A percentile compares a stretch with the other conserved stretches of the same genome.
phyloP scores from a whole-genome alignment of 2,113 vertebrate species.

The Ochotona princeps region DNA sequence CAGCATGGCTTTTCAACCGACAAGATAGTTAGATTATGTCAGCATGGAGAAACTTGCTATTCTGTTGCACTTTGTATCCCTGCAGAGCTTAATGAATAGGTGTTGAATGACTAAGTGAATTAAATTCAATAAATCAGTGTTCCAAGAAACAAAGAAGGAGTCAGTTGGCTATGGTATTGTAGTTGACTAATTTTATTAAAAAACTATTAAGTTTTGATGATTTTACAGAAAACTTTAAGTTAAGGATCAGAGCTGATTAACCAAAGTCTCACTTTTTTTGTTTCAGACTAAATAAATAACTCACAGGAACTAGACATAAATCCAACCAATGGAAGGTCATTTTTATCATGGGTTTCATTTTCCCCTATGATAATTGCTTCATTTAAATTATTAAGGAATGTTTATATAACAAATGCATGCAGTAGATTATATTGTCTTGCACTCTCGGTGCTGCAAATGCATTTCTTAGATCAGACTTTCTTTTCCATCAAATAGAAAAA shows the following conservation, averaged over 20 bases:
- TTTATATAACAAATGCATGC: not conserved
- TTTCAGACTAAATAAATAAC: not conserved
- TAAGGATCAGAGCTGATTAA: not conserved
- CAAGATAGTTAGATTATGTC: not conserved
- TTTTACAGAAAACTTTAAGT: not conserved
- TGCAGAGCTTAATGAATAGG: slow-evolving; percentile 15
- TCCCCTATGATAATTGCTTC: slow-evolving; percentile 7
- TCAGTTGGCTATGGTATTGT: not conserved
- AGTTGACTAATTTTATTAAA: not conserved
- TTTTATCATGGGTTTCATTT: not conserved
- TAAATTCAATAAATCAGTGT: not conserved
- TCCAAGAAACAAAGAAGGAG: not conserved
- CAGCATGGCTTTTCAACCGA: not conserved
- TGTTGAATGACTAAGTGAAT: slow-evolving; percentile 16
- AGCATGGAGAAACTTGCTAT: not conserved
- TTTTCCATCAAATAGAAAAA: slow-evolving; percentile 27
- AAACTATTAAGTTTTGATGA: not conserved
- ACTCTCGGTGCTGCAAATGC: not conserved
- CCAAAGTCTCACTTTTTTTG: not conserved
- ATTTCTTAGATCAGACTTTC: not conserved
- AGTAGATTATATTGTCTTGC: not conserved
- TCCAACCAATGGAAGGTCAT: slow-evolving; percentile 31
- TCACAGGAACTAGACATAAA: not conserved
- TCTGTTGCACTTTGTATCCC: slow-evolving; percentile 18
- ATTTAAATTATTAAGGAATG: not conserved